A percentile compares a stretch with the other conserved stretches of the same genome.
Conservation (phyloP, 2,888 invertebrate species). For the Tiliacea citrago region DNA sequence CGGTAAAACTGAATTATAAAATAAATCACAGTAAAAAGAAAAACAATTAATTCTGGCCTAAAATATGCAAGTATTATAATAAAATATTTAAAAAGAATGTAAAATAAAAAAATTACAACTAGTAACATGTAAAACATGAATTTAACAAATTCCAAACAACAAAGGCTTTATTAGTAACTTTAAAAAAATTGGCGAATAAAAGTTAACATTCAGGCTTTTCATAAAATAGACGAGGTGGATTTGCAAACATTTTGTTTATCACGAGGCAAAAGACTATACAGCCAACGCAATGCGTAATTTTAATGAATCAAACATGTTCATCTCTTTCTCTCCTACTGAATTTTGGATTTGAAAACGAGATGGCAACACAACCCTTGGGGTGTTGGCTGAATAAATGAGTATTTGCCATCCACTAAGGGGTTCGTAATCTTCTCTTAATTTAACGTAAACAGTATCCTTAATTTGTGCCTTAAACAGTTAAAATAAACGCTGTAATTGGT, state of each 20-base stretch:
- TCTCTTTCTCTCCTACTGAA: constrained; percentile 37
- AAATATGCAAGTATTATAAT: not conserved
- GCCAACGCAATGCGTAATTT: constrained; percentile 56
- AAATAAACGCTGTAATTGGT: constrained; percentile 57
- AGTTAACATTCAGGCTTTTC: constrained; percentile 11
- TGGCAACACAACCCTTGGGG: constrained; percentile 9
- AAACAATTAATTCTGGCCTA: not conserved
- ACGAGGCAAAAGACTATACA: constrained; percentile 41
- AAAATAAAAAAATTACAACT: not conserved
- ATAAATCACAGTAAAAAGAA: no score
- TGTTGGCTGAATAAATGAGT: constrained; percentile 40
- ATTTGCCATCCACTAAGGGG: constrained; percentile 49
- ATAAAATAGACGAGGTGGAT: constrained; percentile 33
- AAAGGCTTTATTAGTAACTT: not conserved
- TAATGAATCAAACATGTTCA: constrained; percentile 22
- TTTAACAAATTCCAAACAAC: not conserved
- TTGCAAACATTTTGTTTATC: constrained; percentile 49
- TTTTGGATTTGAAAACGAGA: constrained; percentile 19
- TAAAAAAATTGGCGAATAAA: not conserved
- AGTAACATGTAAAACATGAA: not conserved
- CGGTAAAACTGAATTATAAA: no score
- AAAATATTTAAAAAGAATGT: not conserved
- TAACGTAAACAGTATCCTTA: constrained; percentile 63
- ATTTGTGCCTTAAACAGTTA: constrained; percentile 47
- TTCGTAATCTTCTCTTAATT: constrained; percentile 65